Evolutionary conservation across 2,113 vertebrate genomes (phyloP).

Genomic region (Asarcornis scutulata): DNA sequence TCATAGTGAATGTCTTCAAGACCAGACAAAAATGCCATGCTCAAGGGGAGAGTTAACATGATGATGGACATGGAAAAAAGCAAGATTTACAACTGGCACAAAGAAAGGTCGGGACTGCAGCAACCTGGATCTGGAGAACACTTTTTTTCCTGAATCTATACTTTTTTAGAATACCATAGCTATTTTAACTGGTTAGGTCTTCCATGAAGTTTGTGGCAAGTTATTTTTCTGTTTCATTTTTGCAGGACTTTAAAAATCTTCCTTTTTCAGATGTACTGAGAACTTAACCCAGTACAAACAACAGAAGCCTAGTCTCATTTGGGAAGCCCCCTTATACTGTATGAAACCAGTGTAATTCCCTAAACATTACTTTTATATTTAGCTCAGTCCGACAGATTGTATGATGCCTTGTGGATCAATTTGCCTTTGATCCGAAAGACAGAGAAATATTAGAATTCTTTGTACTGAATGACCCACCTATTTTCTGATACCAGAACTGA

Average conservation of each 20-base stretch:
- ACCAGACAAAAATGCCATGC: neutral
- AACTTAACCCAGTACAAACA: neutral
- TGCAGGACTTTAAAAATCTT: neutral
- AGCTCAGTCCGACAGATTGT: neutral
- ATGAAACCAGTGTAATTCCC: neutral
- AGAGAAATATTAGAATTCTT: too few species aligned
- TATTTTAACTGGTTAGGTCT: neutral
- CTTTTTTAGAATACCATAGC: neutral
- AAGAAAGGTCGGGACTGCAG: neutral
- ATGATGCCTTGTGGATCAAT: neutral
- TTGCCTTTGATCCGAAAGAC: neutral
- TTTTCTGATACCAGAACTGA: neutral
- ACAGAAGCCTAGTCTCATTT: neutral
- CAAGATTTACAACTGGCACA: neutral
- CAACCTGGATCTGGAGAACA: neutral
- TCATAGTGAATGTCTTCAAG: neutral
- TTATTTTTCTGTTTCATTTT: neutral
- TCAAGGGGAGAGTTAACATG: neutral
- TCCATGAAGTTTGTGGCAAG: neutral
- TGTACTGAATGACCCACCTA: neutral
- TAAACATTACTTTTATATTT: neutral
- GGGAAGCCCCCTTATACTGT: neutral
- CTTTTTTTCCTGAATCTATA: neutral
- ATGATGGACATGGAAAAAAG: neutral
- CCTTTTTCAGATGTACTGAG: neutral